These are phyloP conservation scores for Nannoperca obscura DNA, from an alignment of 2,797 vertebrate genomes.

Conservation along the genomic window DNA sequence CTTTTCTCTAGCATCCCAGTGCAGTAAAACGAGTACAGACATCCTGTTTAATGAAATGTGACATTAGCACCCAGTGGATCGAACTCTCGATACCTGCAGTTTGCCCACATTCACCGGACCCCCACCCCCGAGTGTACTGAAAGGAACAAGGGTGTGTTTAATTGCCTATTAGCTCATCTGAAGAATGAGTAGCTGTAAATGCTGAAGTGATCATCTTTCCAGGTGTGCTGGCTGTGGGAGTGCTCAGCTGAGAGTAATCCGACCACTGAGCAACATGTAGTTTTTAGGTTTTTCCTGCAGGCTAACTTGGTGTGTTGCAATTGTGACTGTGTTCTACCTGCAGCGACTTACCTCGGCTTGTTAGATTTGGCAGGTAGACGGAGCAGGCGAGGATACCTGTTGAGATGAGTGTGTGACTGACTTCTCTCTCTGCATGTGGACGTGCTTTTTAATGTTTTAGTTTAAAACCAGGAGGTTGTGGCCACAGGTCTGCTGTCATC, in stretches of 20 bases:
- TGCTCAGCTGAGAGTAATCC: neutral
- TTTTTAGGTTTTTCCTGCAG: neutral
- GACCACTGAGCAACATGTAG: neutral
- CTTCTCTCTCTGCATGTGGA: neutral
- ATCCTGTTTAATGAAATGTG: neutral
- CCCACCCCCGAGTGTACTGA: too few relatives aligned
- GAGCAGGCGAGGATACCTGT: neutral
- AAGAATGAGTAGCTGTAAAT: too few relatives aligned
- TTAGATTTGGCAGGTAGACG: neutral
- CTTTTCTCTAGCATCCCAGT: neutral
- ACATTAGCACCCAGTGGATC: neutral
- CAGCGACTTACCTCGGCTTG: neutral
- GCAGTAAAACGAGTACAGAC: neutral
- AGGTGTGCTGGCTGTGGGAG: neutral
- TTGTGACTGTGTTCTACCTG: neutral
- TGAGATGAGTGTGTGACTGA: neutral
- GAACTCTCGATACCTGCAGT: neutral
- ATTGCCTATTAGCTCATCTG: too few relatives aligned
- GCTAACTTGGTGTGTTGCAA: neutral
- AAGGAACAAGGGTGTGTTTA: too few relatives aligned
- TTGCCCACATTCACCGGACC: neutral
- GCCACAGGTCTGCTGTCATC: too few relatives aligned
- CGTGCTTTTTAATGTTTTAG: neutral
- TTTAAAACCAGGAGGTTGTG: too few relatives aligned
- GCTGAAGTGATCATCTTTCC: neutral